Evolutionary conservation across 2,888 invertebrate genomes (phyloP), one percentile per base, ranked within the genome.

Genomic region (Corythucha ciliata): DNA sequence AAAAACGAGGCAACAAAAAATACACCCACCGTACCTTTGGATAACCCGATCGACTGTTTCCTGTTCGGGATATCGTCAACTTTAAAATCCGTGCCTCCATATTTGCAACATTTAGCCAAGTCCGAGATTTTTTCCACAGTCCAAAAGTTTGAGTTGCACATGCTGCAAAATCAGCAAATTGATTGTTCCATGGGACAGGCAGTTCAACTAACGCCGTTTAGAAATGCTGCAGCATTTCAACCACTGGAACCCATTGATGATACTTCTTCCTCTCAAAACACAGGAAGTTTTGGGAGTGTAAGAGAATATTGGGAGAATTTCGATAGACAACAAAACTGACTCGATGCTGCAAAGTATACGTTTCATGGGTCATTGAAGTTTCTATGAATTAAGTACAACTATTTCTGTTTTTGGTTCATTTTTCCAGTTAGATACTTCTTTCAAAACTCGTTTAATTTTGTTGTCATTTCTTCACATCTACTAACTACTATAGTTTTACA

Each of bases 51-150:
- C 26, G 47, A 37, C 47, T 47, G 36, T 47, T 47, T 47, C 47
- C 47, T 47, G 27, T 47, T 37, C 36, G 47, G 47, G 37, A 47
- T 47, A 47, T 47, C 47, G 36, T 36, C 47, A 24, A 47, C 47
- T 22, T 37, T 47, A 22, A 47, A 47, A 47, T 37, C 37, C 4
- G 14, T 37, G 37, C 37, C 47, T 21, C 47, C 37, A 22, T 47
- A 24, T 37, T 47, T 47, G 25, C 47, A 47, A 47, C 47, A 47
- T 47, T 37, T 47, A 37, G 47, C 47, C 37, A 47, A 47, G 37
- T 37, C 36, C 36, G 47, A 47, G 22, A 47, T 47, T 47, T 47
- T 47, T 8, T 36, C 47, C 22, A 37, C 47, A 36, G 47, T 47
- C 29, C 47, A 47, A 47, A 47, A 47, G 47, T 47, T 37, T 5